Conservation (phyloP, 1,140 invertebrate genomes). For the Rhagoletis pomonella region DNA sequence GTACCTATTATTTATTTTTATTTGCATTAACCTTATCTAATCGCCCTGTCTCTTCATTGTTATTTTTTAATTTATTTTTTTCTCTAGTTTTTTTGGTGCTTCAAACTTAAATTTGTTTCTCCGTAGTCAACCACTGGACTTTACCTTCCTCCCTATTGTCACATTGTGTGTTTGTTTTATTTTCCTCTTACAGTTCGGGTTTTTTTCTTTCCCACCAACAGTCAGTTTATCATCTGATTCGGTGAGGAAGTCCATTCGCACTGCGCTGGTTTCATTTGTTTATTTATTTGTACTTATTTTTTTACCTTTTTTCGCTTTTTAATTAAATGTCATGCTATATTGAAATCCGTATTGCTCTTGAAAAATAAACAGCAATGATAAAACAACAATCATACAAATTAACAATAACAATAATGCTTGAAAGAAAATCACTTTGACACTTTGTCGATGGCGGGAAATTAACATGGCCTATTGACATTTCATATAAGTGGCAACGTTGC, state of each 20-base stretch:
- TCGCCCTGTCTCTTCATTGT: background rate
- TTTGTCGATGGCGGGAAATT: constrained; percentile 35
- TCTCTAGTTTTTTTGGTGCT: background rate
- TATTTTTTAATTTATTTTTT: constrained; percentile 25
- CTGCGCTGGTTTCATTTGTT: background rate
- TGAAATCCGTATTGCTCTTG: constrained; percentile 6
- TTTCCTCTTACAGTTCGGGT: background rate
- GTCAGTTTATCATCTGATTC: background rate
- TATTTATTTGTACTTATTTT: background rate
- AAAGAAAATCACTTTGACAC: constrained; percentile 41
- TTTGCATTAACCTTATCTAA: no score
- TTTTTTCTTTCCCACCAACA: background rate
- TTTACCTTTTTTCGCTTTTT: background rate
- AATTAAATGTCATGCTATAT: constrained; percentile 32
- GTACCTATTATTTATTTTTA: no score
- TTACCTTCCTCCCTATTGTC: background rate
- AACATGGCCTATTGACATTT: constrained; percentile 29
- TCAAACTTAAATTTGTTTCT: background rate
- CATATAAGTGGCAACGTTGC: background rate
- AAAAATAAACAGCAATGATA: constrained; percentile 8
- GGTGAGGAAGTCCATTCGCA: background rate
- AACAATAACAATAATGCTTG: constrained; percentile 44
- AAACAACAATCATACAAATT: constrained; percentile 38
- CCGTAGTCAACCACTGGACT: no score
- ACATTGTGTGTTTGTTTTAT: background rate